Evolutionary conservation across 2,113 vertebrate genomes (phyloP).

Genomic region (Dromaius novaehollandiae): DNA sequence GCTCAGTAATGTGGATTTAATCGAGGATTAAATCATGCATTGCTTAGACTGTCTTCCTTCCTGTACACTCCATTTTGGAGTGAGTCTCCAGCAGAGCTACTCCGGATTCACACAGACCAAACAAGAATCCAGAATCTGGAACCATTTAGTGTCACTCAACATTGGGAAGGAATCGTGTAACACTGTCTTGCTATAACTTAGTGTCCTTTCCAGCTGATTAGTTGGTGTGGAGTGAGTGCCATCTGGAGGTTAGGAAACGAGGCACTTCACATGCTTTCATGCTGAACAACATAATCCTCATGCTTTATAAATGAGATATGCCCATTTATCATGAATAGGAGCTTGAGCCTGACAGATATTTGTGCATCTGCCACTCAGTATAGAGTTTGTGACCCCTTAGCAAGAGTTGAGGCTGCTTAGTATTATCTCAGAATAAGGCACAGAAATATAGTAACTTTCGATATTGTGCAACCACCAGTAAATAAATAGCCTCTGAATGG

Average conservation of each 20-base stretch:
- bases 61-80: neutral
- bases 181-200: neutral
- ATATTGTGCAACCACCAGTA: neutral
- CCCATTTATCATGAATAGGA: neutral
- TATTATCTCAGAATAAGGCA: neutral
- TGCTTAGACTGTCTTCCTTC: neutral
- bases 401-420: neutral
- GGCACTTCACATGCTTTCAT: neutral
- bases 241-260: constrained; percentile 31
- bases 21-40: neutral
- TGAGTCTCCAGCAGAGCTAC: neutral
- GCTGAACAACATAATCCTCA: neutral
- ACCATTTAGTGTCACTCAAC: neutral
- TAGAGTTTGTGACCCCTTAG: neutral
- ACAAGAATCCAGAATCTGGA: neutral
- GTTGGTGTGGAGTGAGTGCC: constrained; percentile 38
- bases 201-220: neutral
- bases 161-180: neutral
- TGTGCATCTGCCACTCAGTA: neutral
- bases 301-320: neutral
- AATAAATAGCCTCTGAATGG: neutral
- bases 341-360: neutral
- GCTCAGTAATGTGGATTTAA: neutral
- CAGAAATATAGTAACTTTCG: neutral
- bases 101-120: neutral